These are phyloP conservation scores for Takifugu rubripes DNA, from an alignment of 2,797 vertebrate species.

Conservation along the genomic window DNA sequence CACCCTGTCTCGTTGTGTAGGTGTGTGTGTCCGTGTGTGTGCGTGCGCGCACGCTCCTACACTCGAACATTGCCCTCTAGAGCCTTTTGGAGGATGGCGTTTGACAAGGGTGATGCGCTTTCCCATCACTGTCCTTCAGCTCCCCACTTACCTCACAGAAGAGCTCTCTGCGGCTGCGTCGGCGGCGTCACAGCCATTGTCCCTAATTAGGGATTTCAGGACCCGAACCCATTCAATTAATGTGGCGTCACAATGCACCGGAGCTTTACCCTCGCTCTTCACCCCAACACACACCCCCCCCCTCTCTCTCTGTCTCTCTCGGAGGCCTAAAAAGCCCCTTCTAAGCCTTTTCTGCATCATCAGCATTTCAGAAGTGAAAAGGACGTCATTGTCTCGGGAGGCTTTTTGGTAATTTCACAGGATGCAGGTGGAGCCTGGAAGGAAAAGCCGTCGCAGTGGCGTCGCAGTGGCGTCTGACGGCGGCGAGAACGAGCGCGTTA, in stretches of 20 bases:
- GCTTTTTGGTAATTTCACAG: constrained; percentile 12
- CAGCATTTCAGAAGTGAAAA: constrained; percentile 27
- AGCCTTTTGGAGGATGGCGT: constrained; percentile 62
- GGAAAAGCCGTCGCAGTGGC: constrained; percentile 1
- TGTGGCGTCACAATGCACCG: constrained; percentile 51
- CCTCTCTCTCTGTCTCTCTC: constrained; percentile 12
- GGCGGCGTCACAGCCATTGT: constrained; percentile 65
- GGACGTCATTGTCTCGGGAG: constrained; percentile 19
- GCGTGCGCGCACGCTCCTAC: constrained; percentile 9
- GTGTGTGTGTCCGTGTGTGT: constrained; percentile 22
- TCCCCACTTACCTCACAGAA: constrained; percentile 68
- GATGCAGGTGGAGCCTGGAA: constrained; percentile 13
- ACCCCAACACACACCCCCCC: constrained; percentile 38
- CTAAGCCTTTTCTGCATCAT: constrained; percentile 30
- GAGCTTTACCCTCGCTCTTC: constrained; percentile 51
- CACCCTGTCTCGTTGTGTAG: constrained; percentile 26
- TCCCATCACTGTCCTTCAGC: constrained; percentile 66
- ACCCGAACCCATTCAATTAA: constrained; percentile 69
- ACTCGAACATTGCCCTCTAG: constrained; percentile 65
- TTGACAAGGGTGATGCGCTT: constrained; percentile 58
- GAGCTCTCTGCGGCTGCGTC: constrained; percentile 60
- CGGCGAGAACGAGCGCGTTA: too few relatives aligned
- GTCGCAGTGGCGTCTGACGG: too few relatives aligned
- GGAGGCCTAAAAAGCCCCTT: constrained; percentile 49
- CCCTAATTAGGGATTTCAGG: constrained; percentile 70